Conservation (phyloP, 2,888 invertebrate species). For the Brenthis ino region DNA sequence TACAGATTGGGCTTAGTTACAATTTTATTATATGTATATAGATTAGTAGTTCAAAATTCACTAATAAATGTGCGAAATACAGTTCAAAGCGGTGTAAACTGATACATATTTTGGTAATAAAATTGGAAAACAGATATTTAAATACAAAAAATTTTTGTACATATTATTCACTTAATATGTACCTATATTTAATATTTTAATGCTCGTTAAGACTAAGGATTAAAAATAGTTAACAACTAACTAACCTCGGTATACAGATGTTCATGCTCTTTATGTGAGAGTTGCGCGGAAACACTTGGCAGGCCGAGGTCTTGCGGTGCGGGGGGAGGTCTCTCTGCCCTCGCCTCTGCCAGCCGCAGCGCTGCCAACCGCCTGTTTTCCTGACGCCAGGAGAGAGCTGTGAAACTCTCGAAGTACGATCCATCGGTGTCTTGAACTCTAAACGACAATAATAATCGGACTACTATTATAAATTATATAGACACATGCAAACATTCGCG, state of each 20-base stretch:
- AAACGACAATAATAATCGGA: conserved; percentile 38
- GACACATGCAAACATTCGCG: too few species aligned
- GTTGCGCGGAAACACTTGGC: conserved; percentile 89
- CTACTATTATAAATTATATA: background rate
- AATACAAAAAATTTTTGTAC: too few species aligned
- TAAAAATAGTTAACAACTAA: conserved; percentile 1
- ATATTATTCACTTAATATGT: background rate
- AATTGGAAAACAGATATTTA: too few species aligned
- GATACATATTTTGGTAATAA: too few species aligned
- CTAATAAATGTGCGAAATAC: too few species aligned
- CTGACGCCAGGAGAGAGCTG: conserved; percentile 95
- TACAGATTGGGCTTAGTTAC: too few species aligned
- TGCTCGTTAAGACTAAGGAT: background rate
- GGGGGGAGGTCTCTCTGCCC: conserved; percentile 86
- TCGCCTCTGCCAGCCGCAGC: conserved; percentile 87
- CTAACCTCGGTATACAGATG: conserved; percentile 75
- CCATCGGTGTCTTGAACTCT: conserved; percentile 97
- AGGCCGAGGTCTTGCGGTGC: conserved; percentile 85
- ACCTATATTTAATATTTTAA: background rate
- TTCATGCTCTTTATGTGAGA: conserved; percentile 77
- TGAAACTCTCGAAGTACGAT: conserved; percentile 97
- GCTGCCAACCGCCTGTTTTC: conserved; percentile 93
- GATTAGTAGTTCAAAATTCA: too few species aligned
- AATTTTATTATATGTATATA: too few species aligned
- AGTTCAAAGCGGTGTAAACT: too few species aligned